Base-by-base conservation (phyloP, 2,113 vertebrate genomes). In the Tragelaphus scriptus region DNA sequence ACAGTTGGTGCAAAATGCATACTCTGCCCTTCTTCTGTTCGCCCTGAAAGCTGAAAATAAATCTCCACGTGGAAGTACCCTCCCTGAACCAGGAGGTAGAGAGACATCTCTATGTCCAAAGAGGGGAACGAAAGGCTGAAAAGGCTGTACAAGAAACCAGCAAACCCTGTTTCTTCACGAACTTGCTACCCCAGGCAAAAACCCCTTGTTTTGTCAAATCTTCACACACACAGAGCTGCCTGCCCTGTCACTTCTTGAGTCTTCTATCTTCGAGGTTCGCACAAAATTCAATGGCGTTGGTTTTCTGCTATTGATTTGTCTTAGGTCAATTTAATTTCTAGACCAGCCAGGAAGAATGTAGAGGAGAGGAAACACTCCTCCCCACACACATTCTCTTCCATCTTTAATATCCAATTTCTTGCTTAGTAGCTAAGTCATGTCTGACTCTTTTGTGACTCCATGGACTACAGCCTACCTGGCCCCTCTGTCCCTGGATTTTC, bases 381-480 rank as follows among this genome's bases (percentile, higher is more conserved):
- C 23, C 6, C 1, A 26, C 40, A 15, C 23, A 28, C 40, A 28
- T 63, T 7, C 15, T 19, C 15, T 58, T 68, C 51, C 47, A n/a
- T 32, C 58, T 32, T 47, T 63, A 47, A 36, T 2, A n/a, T n/a
- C 68, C 47, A 36, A 7, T 17, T 32, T 58, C 0, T 25, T n/a
- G 32, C 3, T 68, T n/a, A 2, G 0, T 4, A n/a, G 30, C 32
- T 68, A 19, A 68, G 61, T 68, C 7, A 0, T 0, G 7, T n/a
- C 15, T 0, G 16, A n/a, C 2, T 68, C 7, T n/a, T 32, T 7
- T 4, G 63, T n/a, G 16, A 68, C 13, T 15, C 16, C 32, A n/a
- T 3, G 63, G 15, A 19, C 32, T 2, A n/a, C 16, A n/a, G 63
- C 32, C 16, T n/a, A 16, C 15, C 7, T 5, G 32, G 16, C 32